Percentiles rank a stretch among this genome's conserved stretches.
phyloP scores from a whole-genome alignment of 1,140 invertebrate genomes.

The Tyrophagus putrescentiae region DNA sequence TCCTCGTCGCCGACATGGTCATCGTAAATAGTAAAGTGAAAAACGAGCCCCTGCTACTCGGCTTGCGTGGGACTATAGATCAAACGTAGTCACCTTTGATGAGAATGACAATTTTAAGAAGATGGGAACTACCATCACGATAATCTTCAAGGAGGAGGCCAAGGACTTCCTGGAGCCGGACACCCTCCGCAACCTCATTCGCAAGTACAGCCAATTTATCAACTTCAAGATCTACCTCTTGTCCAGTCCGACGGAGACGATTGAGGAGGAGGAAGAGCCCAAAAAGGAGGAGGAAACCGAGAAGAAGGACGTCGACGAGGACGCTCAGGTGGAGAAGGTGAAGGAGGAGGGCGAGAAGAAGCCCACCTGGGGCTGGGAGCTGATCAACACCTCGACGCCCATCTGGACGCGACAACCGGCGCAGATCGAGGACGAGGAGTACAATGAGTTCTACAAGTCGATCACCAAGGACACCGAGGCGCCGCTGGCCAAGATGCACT shows the following conservation, averaged over 20 bases:
- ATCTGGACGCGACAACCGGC: slow-evolving; percentile 96
- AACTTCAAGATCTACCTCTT: slow-evolving; percentile 97
- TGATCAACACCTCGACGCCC: slow-evolving; percentile 85
- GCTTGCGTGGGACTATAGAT: slow-evolving; percentile 77
- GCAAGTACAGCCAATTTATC: slow-evolving; percentile 99
- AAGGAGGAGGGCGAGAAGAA: slow-evolving; percentile 49
- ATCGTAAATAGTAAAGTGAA: slow-evolving; percentile 91
- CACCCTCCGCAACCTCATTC: slow-evolving; percentile 73
- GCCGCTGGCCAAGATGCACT: slow-evolving; percentile 93
- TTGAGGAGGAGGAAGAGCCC: slow-evolving; percentile 47
- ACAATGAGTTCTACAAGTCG: slow-evolving; percentile 98
- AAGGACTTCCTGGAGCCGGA: slow-evolving; percentile 83
- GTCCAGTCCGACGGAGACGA: slow-evolving; percentile 71
- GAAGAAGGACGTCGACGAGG: slow-evolving; percentile 38
- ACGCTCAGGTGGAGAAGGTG: slow-evolving; percentile 47
- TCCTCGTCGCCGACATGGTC: slow-evolving; percentile 73
- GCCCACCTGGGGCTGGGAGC: slow-evolving; percentile 86
- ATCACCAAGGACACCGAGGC: slow-evolving; percentile 97
- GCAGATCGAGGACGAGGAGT: slow-evolving; percentile 92
- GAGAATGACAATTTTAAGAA: slow-evolving; percentile 77
- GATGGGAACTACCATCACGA: slow-evolving; percentile 64
- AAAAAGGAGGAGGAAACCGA: slow-evolving; percentile 42
- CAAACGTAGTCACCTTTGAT: slow-evolving; percentile 79
- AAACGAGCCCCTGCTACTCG: slow-evolving; percentile 80
- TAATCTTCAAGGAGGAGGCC: slow-evolving; percentile 93